Conservation (phyloP, 2,888 invertebrate species). For the Chydorus sphaericus region DNA sequence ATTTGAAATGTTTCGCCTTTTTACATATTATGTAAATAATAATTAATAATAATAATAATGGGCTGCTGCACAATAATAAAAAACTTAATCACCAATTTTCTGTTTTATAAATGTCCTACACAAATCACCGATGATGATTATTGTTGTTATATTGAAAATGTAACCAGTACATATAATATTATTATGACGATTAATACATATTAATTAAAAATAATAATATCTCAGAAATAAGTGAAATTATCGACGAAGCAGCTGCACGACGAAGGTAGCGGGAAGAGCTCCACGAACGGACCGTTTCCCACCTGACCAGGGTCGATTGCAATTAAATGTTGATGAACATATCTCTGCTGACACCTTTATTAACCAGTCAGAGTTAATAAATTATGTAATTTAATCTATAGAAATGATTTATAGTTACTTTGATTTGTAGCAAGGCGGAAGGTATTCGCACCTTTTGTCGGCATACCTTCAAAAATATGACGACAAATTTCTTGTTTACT, state of each 20-base stretch:
- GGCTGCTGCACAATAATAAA: no score
- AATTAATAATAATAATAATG: no score
- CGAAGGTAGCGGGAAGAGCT: constrained; percentile 26
- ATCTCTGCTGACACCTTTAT: constrained; percentile 24
- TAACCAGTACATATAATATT: neutral
- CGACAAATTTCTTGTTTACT: neutral
- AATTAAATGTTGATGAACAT: constrained; percentile 25
- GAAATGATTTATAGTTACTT: constrained; percentile 8
- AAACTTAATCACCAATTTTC: no score
- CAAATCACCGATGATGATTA: neutral
- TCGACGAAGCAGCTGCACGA: constrained; percentile 28
- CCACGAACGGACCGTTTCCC: constrained; percentile 24
- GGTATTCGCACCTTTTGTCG: constrained; percentile 25
- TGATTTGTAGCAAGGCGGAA: constrained; percentile 26
- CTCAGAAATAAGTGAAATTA: constrained; percentile 24
- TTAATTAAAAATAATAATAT: constrained; percentile 16
- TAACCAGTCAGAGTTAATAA: neutral
- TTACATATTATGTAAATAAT: no score
- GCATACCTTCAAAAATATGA: constrained; percentile 21
- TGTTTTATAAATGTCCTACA: no score
- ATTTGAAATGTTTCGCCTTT: no score
- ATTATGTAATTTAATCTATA: neutral
- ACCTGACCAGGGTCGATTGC: constrained; percentile 25
- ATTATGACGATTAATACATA: no score
- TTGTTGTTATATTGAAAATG: neutral